Evolutionary conservation across 2,797 vertebrate genomes (phyloP).

Genomic region (Coranthus polyacanthus): DNA sequence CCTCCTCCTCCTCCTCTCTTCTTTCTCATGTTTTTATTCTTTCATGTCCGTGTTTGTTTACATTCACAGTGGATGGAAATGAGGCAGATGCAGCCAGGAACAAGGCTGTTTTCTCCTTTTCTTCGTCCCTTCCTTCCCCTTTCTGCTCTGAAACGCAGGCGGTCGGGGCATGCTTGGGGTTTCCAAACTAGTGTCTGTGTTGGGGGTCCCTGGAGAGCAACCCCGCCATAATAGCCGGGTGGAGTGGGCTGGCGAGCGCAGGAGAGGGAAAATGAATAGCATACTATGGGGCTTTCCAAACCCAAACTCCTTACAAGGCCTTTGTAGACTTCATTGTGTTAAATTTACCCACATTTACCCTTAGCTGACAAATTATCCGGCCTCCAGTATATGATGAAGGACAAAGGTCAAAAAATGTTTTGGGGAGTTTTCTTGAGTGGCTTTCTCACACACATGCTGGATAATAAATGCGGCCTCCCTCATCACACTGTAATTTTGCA

Average conservation of each 20-base stretch:
- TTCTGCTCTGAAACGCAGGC: constrained; percentile 54
- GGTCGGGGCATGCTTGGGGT: constrained; percentile 58
- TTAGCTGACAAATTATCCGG: constrained; percentile 52
- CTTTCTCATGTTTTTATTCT: constrained; percentile 57
- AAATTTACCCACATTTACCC: constrained; percentile 63
- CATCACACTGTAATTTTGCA: constrained; percentile 42
- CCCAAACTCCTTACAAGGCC: constrained; percentile 64
- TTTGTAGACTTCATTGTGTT: constrained; percentile 58
- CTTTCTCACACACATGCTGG: constrained; percentile 49
- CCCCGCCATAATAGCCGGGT: constrained; percentile 77
- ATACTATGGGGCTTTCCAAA: constrained; percentile 79
- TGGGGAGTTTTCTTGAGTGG: constrained; percentile 12
- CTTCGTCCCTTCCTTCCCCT: constrained; percentile 61
- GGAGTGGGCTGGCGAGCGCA: constrained; percentile 68
- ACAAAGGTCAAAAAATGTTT: constrained; percentile 58
- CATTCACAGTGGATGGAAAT: constrained; percentile 68
- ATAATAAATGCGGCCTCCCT: constrained; percentile 24
- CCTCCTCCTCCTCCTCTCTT: constrained; percentile 30
- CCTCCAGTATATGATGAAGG: constrained; percentile 34
- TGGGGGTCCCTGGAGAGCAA: constrained; percentile 77
- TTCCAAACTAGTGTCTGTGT: constrained; percentile 75
- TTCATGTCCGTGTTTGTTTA: constrained; percentile 78
- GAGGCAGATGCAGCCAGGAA: constrained; percentile 68
- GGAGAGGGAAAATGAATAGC: constrained; percentile 66
- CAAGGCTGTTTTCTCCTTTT: constrained; percentile 57